These are phyloP conservation scores for Chelidonichthys spinosus DNA, from an alignment of 2,797 vertebrate genomes.

Conservation along the genomic window DNA sequence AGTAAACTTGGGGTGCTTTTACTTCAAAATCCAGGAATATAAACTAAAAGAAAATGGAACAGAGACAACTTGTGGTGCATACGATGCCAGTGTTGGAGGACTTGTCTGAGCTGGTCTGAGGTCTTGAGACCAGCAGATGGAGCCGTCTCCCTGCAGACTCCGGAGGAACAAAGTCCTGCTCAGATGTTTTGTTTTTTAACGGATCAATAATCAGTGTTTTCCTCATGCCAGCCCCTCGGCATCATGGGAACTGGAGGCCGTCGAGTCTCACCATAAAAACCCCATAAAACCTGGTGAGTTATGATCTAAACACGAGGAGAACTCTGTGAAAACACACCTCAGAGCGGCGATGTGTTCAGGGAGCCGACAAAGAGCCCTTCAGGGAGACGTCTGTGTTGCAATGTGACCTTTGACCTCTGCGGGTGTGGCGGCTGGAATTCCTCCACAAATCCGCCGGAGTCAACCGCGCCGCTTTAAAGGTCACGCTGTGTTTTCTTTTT, in stretches of 20 bases:
- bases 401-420: conserved; percentile 60
- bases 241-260: not conserved
- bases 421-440: conserved; percentile 66
- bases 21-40: not conserved
- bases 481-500: conserved; percentile 36
- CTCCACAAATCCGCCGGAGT: conserved; percentile 49
- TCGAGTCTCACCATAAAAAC: not conserved
- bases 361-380: conserved; percentile 10
- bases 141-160: conserved; percentile 58
- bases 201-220: not conserved
- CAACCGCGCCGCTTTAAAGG: conserved; percentile 50
- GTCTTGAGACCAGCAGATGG: conserved; percentile 68
- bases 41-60: not conserved
- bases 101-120: not conserved
- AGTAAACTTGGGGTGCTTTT: not conserved
- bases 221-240: not conserved
- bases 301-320: not conserved
- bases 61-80: not conserved
- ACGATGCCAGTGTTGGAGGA: not conserved
- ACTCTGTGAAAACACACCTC: not conserved
- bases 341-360: not conserved
- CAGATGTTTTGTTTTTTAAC: not conserved
- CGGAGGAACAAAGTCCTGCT: not conserved
- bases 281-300: not conserved
- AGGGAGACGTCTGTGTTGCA: conserved; percentile 49